Percentiles rank a stretch among this genome's conserved stretches.
Evolutionary conservation across 2,888 invertebrate species (phyloP).

Genomic region (Ethmia dodecea): DNA sequence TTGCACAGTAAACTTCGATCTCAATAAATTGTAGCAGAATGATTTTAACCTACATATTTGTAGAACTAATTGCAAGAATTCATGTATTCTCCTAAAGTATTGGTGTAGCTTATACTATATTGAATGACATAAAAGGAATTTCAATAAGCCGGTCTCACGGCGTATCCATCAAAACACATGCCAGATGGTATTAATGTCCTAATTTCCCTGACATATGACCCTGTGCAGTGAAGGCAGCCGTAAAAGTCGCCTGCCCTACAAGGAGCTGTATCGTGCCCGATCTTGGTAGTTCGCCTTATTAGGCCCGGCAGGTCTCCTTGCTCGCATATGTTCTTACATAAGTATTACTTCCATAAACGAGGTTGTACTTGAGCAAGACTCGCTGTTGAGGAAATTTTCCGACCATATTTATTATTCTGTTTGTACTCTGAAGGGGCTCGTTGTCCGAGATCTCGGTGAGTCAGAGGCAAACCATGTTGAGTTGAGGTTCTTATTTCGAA

Average conservation of each 20-base stretch:
- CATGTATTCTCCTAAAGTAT: too few species aligned
- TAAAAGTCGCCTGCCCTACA: constrained; percentile 64
- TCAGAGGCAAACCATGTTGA: background rate
- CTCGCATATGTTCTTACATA: constrained; percentile 64
- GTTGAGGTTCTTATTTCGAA: too few species aligned
- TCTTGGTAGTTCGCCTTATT: constrained; percentile 61
- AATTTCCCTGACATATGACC: constrained; percentile 72
- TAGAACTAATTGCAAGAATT: too few species aligned
- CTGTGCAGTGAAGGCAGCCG: constrained; percentile 58
- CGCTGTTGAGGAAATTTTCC: too few species aligned
- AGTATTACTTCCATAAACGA: constrained; percentile 60
- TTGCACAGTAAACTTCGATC: too few species aligned
- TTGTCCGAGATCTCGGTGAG: background rate
- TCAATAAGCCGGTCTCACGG: too few species aligned
- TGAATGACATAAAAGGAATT: too few species aligned
- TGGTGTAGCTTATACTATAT: too few species aligned
- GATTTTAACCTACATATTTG: too few species aligned
- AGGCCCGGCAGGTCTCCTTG: constrained; percentile 54
- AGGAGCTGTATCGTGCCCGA: constrained; percentile 58
- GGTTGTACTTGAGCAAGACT: constrained; percentile 39
- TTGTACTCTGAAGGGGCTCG: background rate
- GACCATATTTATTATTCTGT: too few species aligned
- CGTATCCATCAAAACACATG: too few species aligned
- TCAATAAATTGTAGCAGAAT: too few species aligned
- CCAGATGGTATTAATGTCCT: constrained; percentile 62